phyloP scores from a whole-genome alignment of 2,888 invertebrate genomes.

The Volucella inflata region DNA sequence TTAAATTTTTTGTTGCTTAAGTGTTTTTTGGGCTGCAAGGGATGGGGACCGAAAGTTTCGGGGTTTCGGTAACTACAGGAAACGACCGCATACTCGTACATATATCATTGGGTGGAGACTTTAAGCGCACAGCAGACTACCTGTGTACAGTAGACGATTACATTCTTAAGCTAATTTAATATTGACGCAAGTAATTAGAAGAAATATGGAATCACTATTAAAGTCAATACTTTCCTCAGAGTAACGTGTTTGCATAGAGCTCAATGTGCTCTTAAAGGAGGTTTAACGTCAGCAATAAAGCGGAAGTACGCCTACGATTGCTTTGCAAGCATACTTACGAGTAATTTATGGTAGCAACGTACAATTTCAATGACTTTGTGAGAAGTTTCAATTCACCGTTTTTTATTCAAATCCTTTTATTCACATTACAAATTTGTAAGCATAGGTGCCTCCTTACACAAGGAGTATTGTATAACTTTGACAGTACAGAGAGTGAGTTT shows the following conservation, averaged over 20 bases:
- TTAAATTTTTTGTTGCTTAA: neutral
- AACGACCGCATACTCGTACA: neutral
- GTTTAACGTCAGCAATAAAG: neutral
- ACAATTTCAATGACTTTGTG: too few relatives aligned
- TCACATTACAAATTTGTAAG: too few relatives aligned
- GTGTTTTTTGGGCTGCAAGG: neutral
- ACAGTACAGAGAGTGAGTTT: too few relatives aligned
- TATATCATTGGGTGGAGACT: neutral
- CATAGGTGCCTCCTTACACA: too few relatives aligned
- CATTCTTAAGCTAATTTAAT: slow-evolving; percentile 11
- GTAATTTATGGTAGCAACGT: too few relatives aligned
- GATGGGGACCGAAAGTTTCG: neutral
- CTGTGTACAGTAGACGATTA: slow-evolving; percentile 14
- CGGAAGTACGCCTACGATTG: slow-evolving; percentile 3
- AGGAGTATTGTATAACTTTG: too few relatives aligned
- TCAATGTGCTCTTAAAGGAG: neutral
- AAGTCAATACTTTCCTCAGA: neutral
- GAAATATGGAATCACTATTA: neutral
- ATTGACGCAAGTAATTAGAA: slow-evolving; percentile 39
- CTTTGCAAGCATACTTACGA: neutral
- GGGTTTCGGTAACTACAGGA: neutral
- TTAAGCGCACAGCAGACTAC: neutral
- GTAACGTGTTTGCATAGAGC: neutral
- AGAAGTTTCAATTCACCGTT: too few relatives aligned
- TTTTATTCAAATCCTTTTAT: too few relatives aligned